A percentile compares a stretch with the other conserved stretches of the same genome.
Evolutionary conservation across 2,113 vertebrate species (phyloP).

Genomic region (Nerophis lumbriciformis): DNA sequence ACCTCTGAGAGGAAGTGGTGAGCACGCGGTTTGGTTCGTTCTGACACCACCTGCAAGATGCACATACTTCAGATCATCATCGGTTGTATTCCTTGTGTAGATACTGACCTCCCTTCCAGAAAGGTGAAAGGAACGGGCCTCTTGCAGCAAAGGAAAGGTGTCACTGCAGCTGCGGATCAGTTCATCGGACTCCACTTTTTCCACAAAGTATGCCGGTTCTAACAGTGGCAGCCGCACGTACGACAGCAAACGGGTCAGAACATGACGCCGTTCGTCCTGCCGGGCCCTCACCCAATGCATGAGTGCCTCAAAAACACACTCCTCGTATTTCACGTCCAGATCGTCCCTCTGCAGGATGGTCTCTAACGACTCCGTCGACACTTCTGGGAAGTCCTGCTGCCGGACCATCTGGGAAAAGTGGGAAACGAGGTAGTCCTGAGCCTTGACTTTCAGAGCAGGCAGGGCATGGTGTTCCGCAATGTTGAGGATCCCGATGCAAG

Average conservation of each 20-base stretch:
- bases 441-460: constrained; percentile 72
- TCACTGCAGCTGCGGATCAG: constrained; percentile 84
- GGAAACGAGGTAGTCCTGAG: constrained; percentile 82
- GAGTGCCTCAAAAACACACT: constrained; percentile 84
- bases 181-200: constrained; percentile 84
- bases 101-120: constrained; percentile 84
- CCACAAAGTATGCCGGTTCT: constrained; percentile 91
- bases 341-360: constrained; percentile 81
- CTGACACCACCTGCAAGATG: constrained; percentile 82
- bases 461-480: constrained; percentile 85
- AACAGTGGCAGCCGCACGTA: constrained; percentile 83
- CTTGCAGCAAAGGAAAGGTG: constrained; percentile 86
- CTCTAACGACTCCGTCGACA: constrained; percentile 77
- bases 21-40: constrained; percentile 91
- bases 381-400: constrained; percentile 84
- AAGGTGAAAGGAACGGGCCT: constrained; percentile 87
- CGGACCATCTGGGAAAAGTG: constrained; percentile 83
- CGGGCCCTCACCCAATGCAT: constrained; percentile 84
- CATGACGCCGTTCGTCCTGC: constrained; percentile 67
- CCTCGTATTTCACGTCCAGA: constrained; percentile 83
- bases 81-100: too few species aligned
- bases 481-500: constrained; percentile 86
- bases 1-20: constrained; percentile 92
- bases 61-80: background rate
- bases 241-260: constrained; percentile 75